Base-by-base conservation (phyloP, 1,140 invertebrate species). In the Parapsyche elsis region DNA sequence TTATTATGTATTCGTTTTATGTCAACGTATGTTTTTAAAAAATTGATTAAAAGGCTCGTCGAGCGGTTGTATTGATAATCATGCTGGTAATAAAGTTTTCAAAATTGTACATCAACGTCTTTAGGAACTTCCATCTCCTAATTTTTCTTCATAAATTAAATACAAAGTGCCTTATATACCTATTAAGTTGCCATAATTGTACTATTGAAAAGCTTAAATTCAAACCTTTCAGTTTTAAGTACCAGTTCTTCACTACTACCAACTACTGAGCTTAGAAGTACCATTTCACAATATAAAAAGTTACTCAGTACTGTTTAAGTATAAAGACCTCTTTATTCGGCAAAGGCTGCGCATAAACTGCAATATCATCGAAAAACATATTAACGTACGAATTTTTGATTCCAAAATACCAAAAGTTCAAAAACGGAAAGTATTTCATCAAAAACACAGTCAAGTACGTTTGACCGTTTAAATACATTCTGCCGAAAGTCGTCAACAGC, bases 391-490 rank as follows among this genome's bases (percentile, higher is more conserved):
- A 87, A 0, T 81, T 49, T 24, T 83, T 84, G 0, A 87, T 75
- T 10, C 88, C 88, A 26, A 87, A 88, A 73, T 84, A 85, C 53
- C 85, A 84, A 83, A 89, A 88, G 0, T 86, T 85, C 44, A 89
- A 73, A 74, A 86, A 89, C 0, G 88, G 88, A 79, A 87, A 87
- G 61, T 88, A 87, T 21, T 86, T 87, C 84, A 88, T 86, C 0
- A 89, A 76, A 5, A 86, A 78, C 7, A 87, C 12, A 71, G 83
- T 85, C 24, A 86, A 84, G 44, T 79, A 80, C 24, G 85, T 88
- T 26, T 87, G 86, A 1, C 85, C 23, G 61, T 88, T 89, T 16
- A 88, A 85, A 59, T 87, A 88, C 12, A 84, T 23, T 9, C 87
- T 83, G 9, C 87, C 86, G 19, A 88, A 24, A 26, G 61, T 84